Evolutionary conservation across 2,113 vertebrate genomes (phyloP), one percentile per base, ranked within the genome.

Genomic region (Alethe diademata): DNA sequence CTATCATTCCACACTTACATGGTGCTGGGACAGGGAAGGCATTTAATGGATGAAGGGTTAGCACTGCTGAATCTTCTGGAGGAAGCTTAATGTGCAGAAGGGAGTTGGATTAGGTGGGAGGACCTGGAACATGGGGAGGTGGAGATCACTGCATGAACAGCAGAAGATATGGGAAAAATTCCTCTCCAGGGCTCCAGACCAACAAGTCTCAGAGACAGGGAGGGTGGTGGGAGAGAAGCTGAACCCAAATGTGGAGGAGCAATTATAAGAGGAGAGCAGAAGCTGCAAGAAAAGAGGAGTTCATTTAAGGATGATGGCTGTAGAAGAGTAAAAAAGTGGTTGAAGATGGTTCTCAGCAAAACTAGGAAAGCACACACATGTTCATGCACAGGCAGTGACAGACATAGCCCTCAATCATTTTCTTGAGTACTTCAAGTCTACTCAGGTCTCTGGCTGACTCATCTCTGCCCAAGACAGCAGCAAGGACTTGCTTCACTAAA

Each of bases 61-160:
- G 62, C 13, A 12, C 42, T 71, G 33, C 65, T 78, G 80, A 78
- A 69, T 66, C 60, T 94, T 66, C 56, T 87, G 66, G 73, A 93
- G 54, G 87, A 85, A 94, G 53, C 61, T 51, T 60, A 42, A 45
- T 47, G 40, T 31, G 45, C 78, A 94, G 81, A 35, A 94, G 56
- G 71, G 78, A 88, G 56, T 38, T 93, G 78, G 74, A 80, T 94
- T 69, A 91, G 36, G 62, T 94, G 85, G 84, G 78, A 94, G 69
- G 70, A 91, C 60, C 43, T 36, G 65, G 50, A 86, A 70, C 26
- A 13, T 2, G 9, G 19, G 35, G 33, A 73, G 28, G 54, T 22
- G 26, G 53, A 92, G 48, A 45, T 81, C 36, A 47, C 31, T 36
- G 19, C 3, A 3, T 19, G 40, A 84, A 71, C 13, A 57, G 45